These are phyloP conservation scores for Athalia cordata DNA, from an alignment of 2,888 invertebrate species.

Conservation along the genomic window DNA sequence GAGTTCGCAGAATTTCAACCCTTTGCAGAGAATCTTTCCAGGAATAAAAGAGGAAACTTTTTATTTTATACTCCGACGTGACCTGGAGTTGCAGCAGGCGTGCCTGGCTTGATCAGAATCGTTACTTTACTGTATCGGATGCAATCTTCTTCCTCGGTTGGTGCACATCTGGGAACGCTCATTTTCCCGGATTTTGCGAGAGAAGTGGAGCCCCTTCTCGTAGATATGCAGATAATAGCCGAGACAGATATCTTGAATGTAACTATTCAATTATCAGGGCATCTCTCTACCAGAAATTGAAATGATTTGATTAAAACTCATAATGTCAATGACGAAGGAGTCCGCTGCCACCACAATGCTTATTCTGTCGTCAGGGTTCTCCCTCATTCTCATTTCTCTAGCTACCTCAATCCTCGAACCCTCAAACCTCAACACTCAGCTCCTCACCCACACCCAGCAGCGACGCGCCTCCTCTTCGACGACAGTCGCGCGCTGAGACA, in stretches of 20 bases:
- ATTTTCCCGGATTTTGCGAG: not conserved
- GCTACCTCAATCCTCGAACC: conserved; percentile 40
- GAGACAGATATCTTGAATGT: conserved; percentile 24
- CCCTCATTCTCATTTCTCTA: conserved; percentile 50
- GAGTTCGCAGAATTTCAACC: not conserved
- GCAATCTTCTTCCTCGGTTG: not conserved
- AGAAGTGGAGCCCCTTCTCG: not conserved
- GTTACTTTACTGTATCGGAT: too few relatives aligned
- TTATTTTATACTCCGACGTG: too few relatives aligned
- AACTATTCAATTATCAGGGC: conserved; percentile 25
- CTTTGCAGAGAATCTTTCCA: not conserved
- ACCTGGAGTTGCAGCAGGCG: too few relatives aligned
- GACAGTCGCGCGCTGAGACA: conserved; percentile 49
- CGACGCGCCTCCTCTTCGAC: conserved; percentile 52
- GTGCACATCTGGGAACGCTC: too few relatives aligned
- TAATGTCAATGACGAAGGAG: conserved; percentile 66
- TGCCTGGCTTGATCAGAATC: too few relatives aligned
- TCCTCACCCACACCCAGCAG: conserved; percentile 49
- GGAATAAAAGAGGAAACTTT: too few relatives aligned
- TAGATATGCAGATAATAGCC: conserved; percentile 21
- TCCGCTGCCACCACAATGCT: conserved; percentile 60
- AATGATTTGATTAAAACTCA: conserved; percentile 71
- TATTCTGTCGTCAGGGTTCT: conserved; percentile 48
- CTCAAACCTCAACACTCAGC: conserved; percentile 48
- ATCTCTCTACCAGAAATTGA: conserved; percentile 52